Evolutionary conservation across 2,797 vertebrate species (phyloP).

Genomic region (Petrocephalus sullivani): DNA sequence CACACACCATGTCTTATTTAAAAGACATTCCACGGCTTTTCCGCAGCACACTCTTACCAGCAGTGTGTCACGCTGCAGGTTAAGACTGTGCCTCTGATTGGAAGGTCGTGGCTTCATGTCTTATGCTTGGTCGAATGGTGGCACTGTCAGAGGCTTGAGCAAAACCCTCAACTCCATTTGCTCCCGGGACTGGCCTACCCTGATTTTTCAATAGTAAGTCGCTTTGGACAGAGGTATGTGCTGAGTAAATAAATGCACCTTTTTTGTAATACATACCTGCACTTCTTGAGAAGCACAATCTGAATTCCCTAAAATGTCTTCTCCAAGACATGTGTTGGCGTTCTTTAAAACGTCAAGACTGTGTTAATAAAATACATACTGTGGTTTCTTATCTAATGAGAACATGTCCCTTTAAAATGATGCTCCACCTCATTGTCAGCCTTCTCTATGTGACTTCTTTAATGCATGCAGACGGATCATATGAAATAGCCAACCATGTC

Average conservation of each 20-base stretch:
- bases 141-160: not conserved
- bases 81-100: not conserved
- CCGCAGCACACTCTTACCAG: not conserved
- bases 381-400: not conserved
- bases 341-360: not conserved
- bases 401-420: not conserved
- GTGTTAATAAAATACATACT: not conserved
- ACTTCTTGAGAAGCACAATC: not conserved
- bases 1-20: not conserved
- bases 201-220: not conserved
- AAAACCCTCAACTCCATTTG: not conserved
- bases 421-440: not conserved
- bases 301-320: not conserved
- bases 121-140: not conserved
- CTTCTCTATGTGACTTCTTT: not conserved
- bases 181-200: not conserved
- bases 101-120: not conserved
- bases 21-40: not conserved
- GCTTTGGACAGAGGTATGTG: not conserved
- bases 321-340: not conserved
- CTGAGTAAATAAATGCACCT: not conserved
- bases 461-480: not conserved
- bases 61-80: not conserved
- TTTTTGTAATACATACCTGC: not conserved
- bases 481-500: not conserved